Evolutionary conservation across 2,113 vertebrate genomes (phyloP).

Genomic region (Callospermophilus lateralis): DNA sequence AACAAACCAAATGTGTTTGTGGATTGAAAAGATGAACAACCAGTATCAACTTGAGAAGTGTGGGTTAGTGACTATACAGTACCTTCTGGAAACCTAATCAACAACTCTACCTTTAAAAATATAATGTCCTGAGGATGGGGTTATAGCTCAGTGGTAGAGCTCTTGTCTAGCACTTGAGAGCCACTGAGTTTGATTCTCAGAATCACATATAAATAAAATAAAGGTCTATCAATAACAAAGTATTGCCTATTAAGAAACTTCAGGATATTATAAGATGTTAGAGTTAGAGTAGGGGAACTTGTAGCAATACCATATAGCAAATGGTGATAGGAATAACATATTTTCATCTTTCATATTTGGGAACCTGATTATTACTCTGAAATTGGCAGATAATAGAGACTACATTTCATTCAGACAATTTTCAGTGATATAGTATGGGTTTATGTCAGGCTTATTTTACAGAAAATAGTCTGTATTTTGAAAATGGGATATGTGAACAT

Average conservation of each 20-base stretch:
- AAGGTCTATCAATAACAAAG: too few relatives aligned
- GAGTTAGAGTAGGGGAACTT: neutral
- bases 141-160: too few relatives aligned
- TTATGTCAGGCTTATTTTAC: neutral
- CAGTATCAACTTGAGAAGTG: neutral
- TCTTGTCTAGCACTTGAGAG: too few relatives aligned
- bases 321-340: neutral
- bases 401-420: slow-evolving; percentile 25
- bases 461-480: slow-evolving; percentile 33
- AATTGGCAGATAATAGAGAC: slow-evolving; percentile 29
- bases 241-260: neutral
- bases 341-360: neutral
- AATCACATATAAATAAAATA: too few relatives aligned
- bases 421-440: slow-evolving; percentile 7
- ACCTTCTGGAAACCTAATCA: neutral
- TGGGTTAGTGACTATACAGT: neutral
- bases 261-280: neutral
- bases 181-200: too few relatives aligned
- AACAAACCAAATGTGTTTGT: neutral
- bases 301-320: neutral
- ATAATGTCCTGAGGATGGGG: neutral
- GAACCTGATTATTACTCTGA: neutral
- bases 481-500: neutral
- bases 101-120: slow-evolving; percentile 9
- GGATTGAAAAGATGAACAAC: neutral